Evolutionary conservation across 1,140 invertebrate species (phyloP).

Genomic region (Maniola jurtina): DNA sequence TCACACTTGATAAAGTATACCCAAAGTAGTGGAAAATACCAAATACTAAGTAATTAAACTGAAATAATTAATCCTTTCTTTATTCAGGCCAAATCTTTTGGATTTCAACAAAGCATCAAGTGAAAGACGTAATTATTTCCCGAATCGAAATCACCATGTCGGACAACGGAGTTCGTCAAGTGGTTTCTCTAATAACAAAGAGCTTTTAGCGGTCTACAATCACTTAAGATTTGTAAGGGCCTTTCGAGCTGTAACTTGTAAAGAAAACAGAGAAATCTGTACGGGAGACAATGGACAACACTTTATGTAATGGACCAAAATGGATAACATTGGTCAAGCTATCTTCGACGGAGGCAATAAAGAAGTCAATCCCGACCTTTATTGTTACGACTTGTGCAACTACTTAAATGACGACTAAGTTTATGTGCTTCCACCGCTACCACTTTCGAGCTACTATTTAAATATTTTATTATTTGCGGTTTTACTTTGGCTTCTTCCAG

Average conservation of each 20-base stretch:
- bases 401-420: constrained; percentile 46
- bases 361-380: constrained; percentile 61
- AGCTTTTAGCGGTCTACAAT: constrained; percentile 32
- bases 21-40: not conserved
- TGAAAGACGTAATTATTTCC: not conserved
- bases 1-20: not conserved
- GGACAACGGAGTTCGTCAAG: constrained; percentile 1
- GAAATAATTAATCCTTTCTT: not conserved
- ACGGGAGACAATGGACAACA: constrained; percentile 57
- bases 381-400: constrained; percentile 56
- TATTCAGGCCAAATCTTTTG: not conserved
- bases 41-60: not conserved
- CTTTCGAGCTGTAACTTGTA: constrained; percentile 24
- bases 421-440: constrained; percentile 39
- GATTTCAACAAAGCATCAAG: not conserved
- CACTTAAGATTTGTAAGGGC: constrained; percentile 31
- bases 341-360: constrained; percentile 65
- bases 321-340: constrained; percentile 61
- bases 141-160: not conserved
- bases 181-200: constrained; percentile 29
- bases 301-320: constrained; percentile 70
- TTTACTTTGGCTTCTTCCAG: not conserved
- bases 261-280: constrained; percentile 43
- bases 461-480: constrained; percentile 16
- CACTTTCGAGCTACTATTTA: constrained; percentile 30